Conservation (phyloP, 2,888 invertebrate species). For the Oxycera nigricornis region DNA sequence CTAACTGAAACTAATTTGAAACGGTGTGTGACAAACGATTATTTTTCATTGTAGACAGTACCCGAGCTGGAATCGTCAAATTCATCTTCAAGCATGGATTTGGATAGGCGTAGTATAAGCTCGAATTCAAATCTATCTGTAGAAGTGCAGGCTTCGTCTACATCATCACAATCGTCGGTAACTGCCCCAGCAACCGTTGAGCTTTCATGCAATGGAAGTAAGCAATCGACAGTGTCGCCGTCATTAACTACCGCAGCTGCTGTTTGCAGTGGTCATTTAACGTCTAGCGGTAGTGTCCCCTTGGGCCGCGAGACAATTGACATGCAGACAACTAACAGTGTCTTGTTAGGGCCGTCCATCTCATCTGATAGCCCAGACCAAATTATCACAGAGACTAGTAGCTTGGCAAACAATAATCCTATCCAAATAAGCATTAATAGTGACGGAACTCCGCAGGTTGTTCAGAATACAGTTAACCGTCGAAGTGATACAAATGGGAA, state of each 20-base stretch:
- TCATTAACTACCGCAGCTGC: background rate
- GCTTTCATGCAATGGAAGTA: background rate
- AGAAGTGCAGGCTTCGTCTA: constrained; percentile 42
- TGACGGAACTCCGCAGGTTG: background rate
- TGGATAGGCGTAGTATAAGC: constrained; percentile 48
- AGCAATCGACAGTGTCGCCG: background rate
- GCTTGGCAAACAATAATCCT: background rate
- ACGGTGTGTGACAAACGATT: background rate
- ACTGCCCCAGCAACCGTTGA: background rate
- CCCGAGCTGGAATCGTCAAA: constrained; percentile 50
- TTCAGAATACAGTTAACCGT: background rate
- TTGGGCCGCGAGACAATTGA: background rate
- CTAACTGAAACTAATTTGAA: background rate
- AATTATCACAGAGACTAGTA: background rate
- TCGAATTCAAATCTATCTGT: constrained; percentile 45
- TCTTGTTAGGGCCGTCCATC: too few species aligned
- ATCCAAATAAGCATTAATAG: constrained; percentile 15
- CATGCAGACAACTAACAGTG: too few species aligned
- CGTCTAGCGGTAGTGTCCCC: background rate
- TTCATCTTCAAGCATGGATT: constrained; percentile 50
- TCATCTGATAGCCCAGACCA: too few species aligned
- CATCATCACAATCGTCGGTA: constrained; percentile 39
- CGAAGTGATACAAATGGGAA: background rate
- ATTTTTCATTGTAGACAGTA: constrained; percentile 42
- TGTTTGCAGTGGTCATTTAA: background rate